A percentile compares a stretch with the other conserved stretches of the same genome.
phyloP scores from a whole-genome alignment of 2,888 invertebrate species.

The Erebia epiphron region DNA sequence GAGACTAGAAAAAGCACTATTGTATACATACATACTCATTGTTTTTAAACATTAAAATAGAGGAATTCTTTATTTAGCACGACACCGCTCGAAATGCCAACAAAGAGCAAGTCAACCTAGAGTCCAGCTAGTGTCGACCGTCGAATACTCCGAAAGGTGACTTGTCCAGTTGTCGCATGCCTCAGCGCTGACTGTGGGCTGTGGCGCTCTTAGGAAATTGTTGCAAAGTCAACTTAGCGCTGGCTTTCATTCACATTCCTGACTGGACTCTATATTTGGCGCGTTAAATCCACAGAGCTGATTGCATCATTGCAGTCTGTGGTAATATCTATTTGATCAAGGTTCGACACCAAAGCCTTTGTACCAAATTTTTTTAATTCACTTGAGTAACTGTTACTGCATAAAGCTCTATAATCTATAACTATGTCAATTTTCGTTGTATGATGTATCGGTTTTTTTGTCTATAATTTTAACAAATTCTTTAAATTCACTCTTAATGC shows the following conservation, averaged over 20 bases:
- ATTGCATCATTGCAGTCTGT: neutral
- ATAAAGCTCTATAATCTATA: neutral
- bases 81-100: slow-evolving; percentile 1
- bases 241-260: neutral
- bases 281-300: neutral
- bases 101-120: neutral
- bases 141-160: slow-evolving; percentile 39
- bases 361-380: neutral
- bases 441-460: too few relatives aligned
- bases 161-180: slow-evolving; percentile 39
- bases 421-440: neutral
- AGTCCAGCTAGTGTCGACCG: slow-evolving; percentile 10
- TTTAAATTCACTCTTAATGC: too few relatives aligned
- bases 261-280: neutral
- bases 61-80: too few relatives aligned
- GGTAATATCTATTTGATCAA: neutral
- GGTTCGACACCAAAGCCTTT: neutral
- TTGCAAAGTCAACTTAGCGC: neutral
- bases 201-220: slow-evolving; percentile 23
- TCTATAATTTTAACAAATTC: too few relatives aligned
- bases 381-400: neutral
- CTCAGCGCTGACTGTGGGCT: slow-evolving; percentile 24
- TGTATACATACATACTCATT: too few relatives aligned
- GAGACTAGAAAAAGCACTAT: too few relatives aligned
- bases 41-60: too few relatives aligned